Base-by-base conservation (phyloP, 2,113 vertebrate species). In the Crotalus viridis region DNA sequence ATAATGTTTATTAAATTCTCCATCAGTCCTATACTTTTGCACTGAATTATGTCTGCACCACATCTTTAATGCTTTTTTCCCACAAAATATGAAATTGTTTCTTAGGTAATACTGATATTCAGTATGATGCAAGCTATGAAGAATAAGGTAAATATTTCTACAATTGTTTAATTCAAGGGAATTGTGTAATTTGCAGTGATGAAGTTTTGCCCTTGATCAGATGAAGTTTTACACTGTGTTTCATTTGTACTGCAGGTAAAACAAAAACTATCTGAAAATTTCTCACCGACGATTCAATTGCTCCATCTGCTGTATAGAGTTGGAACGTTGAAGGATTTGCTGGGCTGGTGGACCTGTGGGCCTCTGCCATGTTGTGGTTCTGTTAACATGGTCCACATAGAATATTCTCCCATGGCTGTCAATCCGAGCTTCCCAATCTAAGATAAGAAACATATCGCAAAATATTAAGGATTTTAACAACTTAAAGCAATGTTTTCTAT, bases 301-400 rank as follows among this genome's bases (percentile, higher is more conserved):
- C 94, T 99, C 99, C 99, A 99, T 99, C 94, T 99, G 99, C 97
- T 99, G 99, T 48, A 99, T 99, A 95, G 99, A 99, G 97, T 98
- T 99, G 26, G 99, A 99, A 85, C 99, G 98, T 95, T 99, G 99
- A 90, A 99, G 97, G 85, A 99, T 98, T 98, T 99, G 99, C 0
- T 99, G 98, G 89, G 99, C 98, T 0, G 99, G 99, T 21, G 99
- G 99, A 10, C 98, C 99, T 0, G 99, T 99, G 19, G 99, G 99
- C 52, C 98, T 97, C 98, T 99, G 99, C 99, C 99, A 99, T 0
- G 99, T 99, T 1, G 99, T 99, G 92, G 99, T 99, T 93, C 99
- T 98, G 98, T 99, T 99, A 94, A 99, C 98, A 0, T 99, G 99
- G 93, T 99, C 99, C 97, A 99, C 99, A 0, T 99, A 99, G 97